Conservation (phyloP, 2,888 invertebrate species). For the Schrankia costaestrigalis region DNA sequence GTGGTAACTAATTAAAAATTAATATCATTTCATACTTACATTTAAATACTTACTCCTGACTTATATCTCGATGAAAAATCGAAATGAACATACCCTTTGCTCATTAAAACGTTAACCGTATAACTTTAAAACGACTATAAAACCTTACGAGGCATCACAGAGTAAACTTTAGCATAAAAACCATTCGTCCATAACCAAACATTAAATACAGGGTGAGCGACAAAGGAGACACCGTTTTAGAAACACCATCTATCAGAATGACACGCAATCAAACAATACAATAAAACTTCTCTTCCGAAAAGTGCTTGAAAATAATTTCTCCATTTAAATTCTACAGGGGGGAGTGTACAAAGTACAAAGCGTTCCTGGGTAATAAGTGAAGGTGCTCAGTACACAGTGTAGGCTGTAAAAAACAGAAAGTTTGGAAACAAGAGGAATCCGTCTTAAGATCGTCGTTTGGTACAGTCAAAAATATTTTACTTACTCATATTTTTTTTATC, state of each 20-base stretch:
- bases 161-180: conserved; percentile 75
- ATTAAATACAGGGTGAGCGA: conserved; percentile 60
- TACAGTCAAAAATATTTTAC: conserved; percentile 13
- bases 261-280: conserved; percentile 81
- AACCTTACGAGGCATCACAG: conserved; percentile 47
- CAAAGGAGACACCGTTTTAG: conserved; percentile 67
- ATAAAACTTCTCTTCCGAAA: conserved; percentile 78
- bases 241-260: conserved; percentile 76
- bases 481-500: no score
- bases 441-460: conserved; percentile 30
- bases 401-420: conserved; percentile 56
- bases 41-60: no score
- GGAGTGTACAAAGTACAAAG: conserved; percentile 69
- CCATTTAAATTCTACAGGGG: conserved; percentile 78
- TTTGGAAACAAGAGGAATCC: conserved; percentile 53
- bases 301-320: conserved; percentile 79
- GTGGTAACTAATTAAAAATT: no score
- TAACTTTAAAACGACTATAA: conserved; percentile 61
- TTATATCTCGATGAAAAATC: no score
- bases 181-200: conserved; percentile 60
- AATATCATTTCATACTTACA: no score
- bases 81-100: conserved; percentile 11
- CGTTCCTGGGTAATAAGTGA: conserved; percentile 60
- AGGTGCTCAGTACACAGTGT: conserved; percentile 63
- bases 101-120: conserved; percentile 26